Evolutionary conservation across 1,140 invertebrate species (phyloP).

Genomic region (Drosophila sturtevanti): DNA sequence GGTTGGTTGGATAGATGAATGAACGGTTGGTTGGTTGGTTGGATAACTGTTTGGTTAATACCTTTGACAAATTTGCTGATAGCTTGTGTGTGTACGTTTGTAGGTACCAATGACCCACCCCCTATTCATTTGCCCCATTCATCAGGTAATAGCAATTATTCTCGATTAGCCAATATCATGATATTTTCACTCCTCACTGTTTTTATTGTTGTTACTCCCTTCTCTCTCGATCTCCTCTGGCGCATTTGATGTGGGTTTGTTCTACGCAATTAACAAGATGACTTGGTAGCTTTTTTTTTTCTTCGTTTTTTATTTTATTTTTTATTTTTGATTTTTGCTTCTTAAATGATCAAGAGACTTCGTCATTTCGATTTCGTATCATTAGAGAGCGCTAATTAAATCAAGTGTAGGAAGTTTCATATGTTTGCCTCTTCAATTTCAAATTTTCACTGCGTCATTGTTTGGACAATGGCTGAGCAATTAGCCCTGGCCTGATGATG

Average conservation of each 20-base stretch:
- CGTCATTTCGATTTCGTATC: slow-evolving; percentile 35
- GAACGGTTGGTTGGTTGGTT: slow-evolving; percentile 4
- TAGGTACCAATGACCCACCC: neutral
- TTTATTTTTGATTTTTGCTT: slow-evolving; percentile 11
- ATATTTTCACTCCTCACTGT: slow-evolving; percentile 18
- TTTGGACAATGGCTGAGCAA: slow-evolving; percentile 74
- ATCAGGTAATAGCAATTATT: slow-evolving; percentile 72
- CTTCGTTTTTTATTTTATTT: too few relatives aligned
- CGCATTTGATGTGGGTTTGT: slow-evolving; percentile 28
- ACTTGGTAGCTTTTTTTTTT: slow-evolving; percentile 44
- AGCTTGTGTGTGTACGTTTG: neutral
- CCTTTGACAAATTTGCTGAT: slow-evolving; percentile 63
- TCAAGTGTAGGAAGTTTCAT: slow-evolving; percentile 52
- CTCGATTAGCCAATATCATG: slow-evolving; percentile 68
- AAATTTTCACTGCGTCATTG: slow-evolving; percentile 61
- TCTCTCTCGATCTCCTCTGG: neutral
- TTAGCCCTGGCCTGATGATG: slow-evolving; percentile 38
- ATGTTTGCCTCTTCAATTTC: slow-evolving; percentile 9
- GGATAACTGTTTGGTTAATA: slow-evolving; percentile 48
- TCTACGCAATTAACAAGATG: slow-evolving; percentile 70
- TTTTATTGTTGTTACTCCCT: too few relatives aligned
- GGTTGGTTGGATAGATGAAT: neutral
- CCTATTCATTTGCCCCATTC: slow-evolving; percentile 21
- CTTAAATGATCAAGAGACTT: slow-evolving; percentile 29
- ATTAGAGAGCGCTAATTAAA: slow-evolving; percentile 78